Percentiles rank a stretch among this genome's conserved stretches.
These are phyloP conservation scores for Megaceryle maxima DNA, from an alignment of 2,113 vertebrate genomes.

Conservation along the genomic window DNA sequence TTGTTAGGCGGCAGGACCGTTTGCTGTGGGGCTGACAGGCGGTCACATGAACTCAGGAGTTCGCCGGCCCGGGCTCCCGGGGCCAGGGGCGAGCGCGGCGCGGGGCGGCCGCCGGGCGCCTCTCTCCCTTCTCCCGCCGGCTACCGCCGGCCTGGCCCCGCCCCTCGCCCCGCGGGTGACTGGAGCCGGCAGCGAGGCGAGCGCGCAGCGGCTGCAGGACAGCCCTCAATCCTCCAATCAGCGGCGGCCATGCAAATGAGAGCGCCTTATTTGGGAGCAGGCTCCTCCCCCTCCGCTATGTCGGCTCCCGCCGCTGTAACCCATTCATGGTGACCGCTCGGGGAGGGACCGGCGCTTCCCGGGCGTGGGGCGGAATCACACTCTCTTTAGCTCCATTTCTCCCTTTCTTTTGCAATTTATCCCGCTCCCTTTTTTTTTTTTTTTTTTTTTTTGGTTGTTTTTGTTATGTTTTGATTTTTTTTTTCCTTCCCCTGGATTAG, in stretches of 20 bases:
- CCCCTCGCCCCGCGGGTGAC: neutral
- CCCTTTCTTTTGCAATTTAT: neutral
- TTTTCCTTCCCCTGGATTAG: neutral
- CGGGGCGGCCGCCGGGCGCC: no score
- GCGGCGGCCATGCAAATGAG: neutral
- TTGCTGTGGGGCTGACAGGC: accelerated
- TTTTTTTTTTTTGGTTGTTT: neutral
- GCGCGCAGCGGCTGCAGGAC: neutral
- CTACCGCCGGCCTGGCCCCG: neutral
- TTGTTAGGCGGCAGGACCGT: accelerated
- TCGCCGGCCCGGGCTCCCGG: neutral
- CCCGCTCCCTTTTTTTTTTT: neutral
- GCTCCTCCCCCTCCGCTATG: neutral
- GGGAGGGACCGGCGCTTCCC: neutral
- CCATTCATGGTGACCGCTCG: constrained; percentile 26
- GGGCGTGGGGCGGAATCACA: neutral
- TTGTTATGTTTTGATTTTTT: no score
- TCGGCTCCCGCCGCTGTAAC: neutral
- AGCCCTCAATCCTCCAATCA: neutral
- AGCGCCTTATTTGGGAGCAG: accelerated
- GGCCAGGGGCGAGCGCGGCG: neutral
- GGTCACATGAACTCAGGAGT: neutral
- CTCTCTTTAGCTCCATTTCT: neutral
- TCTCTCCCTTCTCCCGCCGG: no score
- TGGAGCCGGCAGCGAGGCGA: neutral